Percentiles rank a stretch among this genome's conserved stretches.
Evolutionary conservation across 2,888 invertebrate species (phyloP).

Genomic region (Lycophotia porphyrea): DNA sequence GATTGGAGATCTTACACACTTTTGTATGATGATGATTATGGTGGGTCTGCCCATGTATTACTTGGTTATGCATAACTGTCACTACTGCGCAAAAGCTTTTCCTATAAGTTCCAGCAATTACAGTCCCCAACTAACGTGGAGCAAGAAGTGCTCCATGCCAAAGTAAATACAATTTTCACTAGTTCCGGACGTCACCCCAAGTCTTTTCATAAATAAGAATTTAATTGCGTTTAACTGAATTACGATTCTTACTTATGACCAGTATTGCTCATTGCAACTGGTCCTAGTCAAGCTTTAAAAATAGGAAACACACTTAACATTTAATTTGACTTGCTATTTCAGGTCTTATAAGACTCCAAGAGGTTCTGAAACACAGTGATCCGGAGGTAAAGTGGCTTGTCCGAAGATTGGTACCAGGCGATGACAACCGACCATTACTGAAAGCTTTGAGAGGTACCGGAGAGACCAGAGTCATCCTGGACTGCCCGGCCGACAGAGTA

Average conservation of each 20-base stretch:
- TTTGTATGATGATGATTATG: constrained; percentile 93
- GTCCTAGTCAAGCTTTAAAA: background rate
- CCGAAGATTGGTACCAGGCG: constrained; percentile 90
- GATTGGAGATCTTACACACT: constrained; percentile 94
- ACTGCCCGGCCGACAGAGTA: constrained; percentile 93
- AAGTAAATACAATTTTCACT: background rate
- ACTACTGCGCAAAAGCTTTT: background rate
- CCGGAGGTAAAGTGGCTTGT: constrained; percentile 93
- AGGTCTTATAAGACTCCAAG: constrained; percentile 94
- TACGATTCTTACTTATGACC: background rate
- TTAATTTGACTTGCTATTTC: constrained; percentile 13
- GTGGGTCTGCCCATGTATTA: background rate
- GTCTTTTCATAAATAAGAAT: background rate
- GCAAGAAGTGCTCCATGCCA: background rate
- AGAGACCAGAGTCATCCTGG: constrained; percentile 93
- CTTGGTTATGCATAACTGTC: background rate
- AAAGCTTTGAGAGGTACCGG: constrained; percentile 93
- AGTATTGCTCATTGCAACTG: background rate
- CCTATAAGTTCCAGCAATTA: background rate
- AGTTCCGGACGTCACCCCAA: background rate
- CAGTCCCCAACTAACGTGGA: background rate
- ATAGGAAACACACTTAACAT: background rate
- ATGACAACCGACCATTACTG: constrained; percentile 92
- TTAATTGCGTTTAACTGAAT: background rate
- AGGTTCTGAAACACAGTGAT: constrained; percentile 93